Conservation (phyloP, 2,113 vertebrate genomes). For the Axis porcinus region DNA sequence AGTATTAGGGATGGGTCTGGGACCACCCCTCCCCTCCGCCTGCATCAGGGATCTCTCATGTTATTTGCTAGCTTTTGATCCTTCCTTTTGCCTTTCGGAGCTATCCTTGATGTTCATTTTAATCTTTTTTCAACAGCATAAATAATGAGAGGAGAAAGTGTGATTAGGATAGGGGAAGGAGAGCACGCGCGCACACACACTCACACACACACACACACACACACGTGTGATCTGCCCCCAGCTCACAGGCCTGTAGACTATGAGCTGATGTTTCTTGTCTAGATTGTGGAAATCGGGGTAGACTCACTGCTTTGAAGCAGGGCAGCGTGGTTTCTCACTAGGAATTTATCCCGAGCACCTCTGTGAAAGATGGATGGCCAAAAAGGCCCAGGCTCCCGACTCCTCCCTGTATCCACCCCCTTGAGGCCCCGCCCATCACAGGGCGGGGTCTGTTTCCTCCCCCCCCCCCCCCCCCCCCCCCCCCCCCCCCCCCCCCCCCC, state of each 20-base stretch:
- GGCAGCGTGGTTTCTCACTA: neutral
- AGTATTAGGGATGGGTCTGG: too few species aligned
- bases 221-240: neutral
- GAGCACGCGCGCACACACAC: fast-evolving
- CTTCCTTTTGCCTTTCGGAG: neutral
- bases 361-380: neutral
- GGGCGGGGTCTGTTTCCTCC: neutral
- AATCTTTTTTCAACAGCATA: neutral
- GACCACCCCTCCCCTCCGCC: neutral
- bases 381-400: neutral
- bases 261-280: neutral
- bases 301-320: neutral
- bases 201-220: too few species aligned
- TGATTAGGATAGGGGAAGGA: neutral
- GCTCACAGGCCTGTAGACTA: neutral
- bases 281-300: neutral
- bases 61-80: neutral
- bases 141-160: neutral
- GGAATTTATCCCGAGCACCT: neutral
- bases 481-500: too few species aligned
- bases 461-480: fast-evolving
- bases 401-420: neutral
- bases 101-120: neutral
- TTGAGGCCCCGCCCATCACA: neutral
- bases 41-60: neutral